Evolutionary conservation across 2,113 vertebrate genomes (phyloP), one percentile per base, ranked within the genome.

Genomic region (Nothocercus nigrocapillus): DNA sequence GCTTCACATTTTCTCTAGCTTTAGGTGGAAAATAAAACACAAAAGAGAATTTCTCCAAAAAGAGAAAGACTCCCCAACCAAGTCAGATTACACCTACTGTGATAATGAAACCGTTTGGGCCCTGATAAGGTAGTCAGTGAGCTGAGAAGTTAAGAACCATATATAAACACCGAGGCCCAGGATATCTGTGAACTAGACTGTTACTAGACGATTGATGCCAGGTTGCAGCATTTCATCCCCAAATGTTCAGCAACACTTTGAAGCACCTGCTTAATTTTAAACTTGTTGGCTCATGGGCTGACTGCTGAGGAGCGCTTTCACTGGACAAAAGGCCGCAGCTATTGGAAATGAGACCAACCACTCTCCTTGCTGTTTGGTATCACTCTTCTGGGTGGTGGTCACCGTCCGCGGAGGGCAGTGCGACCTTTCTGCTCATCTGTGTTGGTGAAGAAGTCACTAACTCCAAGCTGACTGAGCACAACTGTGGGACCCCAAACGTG

Each of bases 291-390:
- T 91, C 61, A 28, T 73, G 11, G 64, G 44, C 68, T 63, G 82
- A 32, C 72, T 54, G 40, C 45, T 49, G 69, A 89, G 40, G 16
- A 54, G 47, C 20, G 30, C 16, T 51, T 73, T 32, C 47, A 63
- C 5, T 32, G 9, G n/a, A 9, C 1, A 1, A 0, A 0, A 49
- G 38, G 75, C 28, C 0, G 0, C 56, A 59, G 51, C 11, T 21
- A 7, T 24, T 53, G 61, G 30, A 45, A n/a, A 14, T 5, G 30
- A 13, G 59, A 53, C 59, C 66, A 82, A 19, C 28, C 25, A 13
- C 22, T 16, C 8, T 3, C 69, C 70, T 34, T 1, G 7, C 25
- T 38, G 9, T 0, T 3, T 16, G 40, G 4, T 70, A 69, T 69
- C 58, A 90, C 28, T 30, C 4, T 62, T 58, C 38, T 44, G 67